Evolutionary conservation across 2,797 vertebrate genomes (phyloP), one percentile per base, ranked within the genome.

Genomic region (Etheostoma nigrum): DNA sequence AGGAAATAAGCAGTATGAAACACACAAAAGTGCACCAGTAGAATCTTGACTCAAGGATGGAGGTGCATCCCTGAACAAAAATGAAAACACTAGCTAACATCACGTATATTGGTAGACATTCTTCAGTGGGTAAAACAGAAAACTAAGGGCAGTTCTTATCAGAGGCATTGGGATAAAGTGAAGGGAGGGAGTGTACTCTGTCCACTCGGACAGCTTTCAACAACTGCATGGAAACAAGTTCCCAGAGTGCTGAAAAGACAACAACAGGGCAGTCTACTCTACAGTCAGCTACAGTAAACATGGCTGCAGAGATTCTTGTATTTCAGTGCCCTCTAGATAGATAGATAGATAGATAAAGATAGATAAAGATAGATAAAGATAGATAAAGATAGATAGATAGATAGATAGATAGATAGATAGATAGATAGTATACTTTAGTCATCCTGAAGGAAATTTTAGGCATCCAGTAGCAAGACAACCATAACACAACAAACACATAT

Each of bases 171-270:
- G 3, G 30, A 25, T n/a, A 33, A 62, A 52, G 40, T 23, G 48
- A 73, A 71, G 44, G 62, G 47, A 77, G 40, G 40, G 19, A 40
- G 18, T 45, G 27, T 11, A 11, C 67, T 71, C 48, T 57, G 64
- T 81, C 59, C 42, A 73, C 42, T 21, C 30, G 68, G 74, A 74
- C 42, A 80, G 49, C 61, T 79, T 76, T 79, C 27, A 75, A 66
- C 82, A 82, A 74, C 73, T 74, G 67, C 48, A 64, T 44, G 55
- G 13, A 19, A 82, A 69, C 60, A 48, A 53, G 61, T 66, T 80
- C 51, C 55, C 54, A 76, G 2, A 21, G 58, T 4, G 16, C 67
- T 52, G 79, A 68, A 25, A 23, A 76, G 67, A 67, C 5, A 40
- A 55, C 71, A 78, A 86, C 21, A 81, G 30, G 72, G 19, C 9